Evolutionary conservation across 1,140 invertebrate species (phyloP), one percentile per base, ranked within the genome.

Genomic region (Zaprionus vittiger): DNA sequence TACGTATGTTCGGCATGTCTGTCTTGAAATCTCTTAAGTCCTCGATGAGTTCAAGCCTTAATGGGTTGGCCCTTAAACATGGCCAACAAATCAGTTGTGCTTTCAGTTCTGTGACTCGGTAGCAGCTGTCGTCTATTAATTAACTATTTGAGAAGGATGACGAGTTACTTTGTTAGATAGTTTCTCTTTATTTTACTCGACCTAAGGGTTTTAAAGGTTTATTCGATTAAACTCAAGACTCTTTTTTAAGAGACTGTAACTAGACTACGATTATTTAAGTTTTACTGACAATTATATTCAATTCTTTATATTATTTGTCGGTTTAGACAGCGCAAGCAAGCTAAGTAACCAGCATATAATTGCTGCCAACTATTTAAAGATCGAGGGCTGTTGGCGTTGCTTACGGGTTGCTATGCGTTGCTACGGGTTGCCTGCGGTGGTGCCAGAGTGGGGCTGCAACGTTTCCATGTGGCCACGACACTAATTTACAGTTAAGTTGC

Each of bases 31-130:
- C 28, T 11, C 6, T 6, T 6, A 28, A 28, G 6, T 6, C 6
- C 26, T 28, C 6, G 6, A 28, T 7, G 26, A 28, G 26, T 28
- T 31, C 28, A 0, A 31, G 28, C 9, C 0, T 0, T 31, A 11
- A 31, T 11, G 3, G 11, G 0, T 34, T 34, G 4, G 9, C 9
- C 9, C 31, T 11, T 34, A 3, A 34, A 31, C 89, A 89, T 91
- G 89, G 89, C 84, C 89, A 89, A 83, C 89, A 91, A 91, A 91
- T 91, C 91, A 89, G 91, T 91, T 91, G 84, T 89, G 82, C 91
- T 91, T 91, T 91, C 1, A 37, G 12, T 38, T 38, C 1, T 12
- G 14, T 1, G 0, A 38, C 14, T 15, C 14, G 12, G 12, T 15
- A 38, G 1, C 12, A 37, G 34, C 34, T 37, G 11, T 37, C 4